These are phyloP conservation scores for Lasioglossum figueresi DNA, from an alignment of 2,888 invertebrate species.

Conservation along the genomic window DNA sequence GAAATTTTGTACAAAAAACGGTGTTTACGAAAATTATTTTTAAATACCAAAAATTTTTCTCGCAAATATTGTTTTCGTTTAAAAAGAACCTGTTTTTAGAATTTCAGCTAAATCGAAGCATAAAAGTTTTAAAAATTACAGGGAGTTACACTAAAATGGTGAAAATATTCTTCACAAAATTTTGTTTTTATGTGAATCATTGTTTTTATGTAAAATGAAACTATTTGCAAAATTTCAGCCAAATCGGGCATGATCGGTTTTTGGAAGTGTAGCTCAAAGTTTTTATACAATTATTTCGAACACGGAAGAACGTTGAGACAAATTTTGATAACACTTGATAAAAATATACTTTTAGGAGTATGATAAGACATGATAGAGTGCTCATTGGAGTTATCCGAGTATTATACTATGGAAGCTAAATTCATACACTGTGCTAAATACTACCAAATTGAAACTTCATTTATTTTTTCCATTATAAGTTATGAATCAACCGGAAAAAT, in stretches of 20 bases:
- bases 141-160: no score
- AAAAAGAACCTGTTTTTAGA: no score
- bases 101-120: no score
- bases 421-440: background rate
- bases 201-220: background rate
- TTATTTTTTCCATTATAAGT: background rate
- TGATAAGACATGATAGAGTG: constrained; percentile 34
- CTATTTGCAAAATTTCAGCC: background rate
- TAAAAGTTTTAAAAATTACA: no score
- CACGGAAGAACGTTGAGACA: background rate
- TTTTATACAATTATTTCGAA: constrained; percentile 8
- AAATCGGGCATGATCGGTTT: background rate
- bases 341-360: background rate
- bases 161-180: no score
- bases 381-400: constrained; percentile 15
- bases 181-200: no score
- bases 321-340: constrained; percentile 27
- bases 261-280: background rate
- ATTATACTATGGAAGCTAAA: constrained; percentile 8
- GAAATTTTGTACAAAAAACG: no score
- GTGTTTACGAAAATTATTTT: no score
- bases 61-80: no score
- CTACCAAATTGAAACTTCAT: background rate
- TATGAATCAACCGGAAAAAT: background rate
- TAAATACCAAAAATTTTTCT: no score